Percentiles rank a stretch among this genome's conserved stretches.
Conservation (phyloP, 2,797 vertebrate species). For the Nyctalus aviator region DNA sequence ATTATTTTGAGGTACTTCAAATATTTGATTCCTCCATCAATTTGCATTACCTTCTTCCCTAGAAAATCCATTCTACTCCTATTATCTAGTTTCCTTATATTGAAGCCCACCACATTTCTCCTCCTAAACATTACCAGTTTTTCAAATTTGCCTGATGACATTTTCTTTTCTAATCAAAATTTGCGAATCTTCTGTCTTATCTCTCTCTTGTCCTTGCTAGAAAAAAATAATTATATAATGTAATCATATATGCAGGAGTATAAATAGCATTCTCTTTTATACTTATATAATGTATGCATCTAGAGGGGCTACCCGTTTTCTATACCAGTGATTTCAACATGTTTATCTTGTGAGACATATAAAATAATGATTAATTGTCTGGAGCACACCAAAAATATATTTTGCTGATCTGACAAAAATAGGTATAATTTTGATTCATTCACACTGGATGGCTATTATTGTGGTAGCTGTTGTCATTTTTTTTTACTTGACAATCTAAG, state of each 20-base stretch:
- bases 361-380: not conserved
- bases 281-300: not conserved
- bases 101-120: not conserved
- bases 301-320: not conserved
- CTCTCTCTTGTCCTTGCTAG: not conserved
- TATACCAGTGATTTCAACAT: not conserved
- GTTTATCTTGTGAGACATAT: not conserved
- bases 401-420: not conserved
- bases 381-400: not conserved
- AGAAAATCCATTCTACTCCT: not conserved
- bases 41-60: not conserved
- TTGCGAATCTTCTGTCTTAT: not conserved
- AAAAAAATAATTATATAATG: not conserved
- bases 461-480: not conserved
- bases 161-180: constrained; percentile 12
- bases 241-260: not conserved
- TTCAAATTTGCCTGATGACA: not conserved
- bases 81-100: not conserved
- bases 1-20: not conserved
- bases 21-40: not conserved
- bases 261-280: not conserved
- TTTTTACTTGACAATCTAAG: not conserved
- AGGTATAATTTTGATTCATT: not conserved
- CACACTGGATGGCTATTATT: not conserved
- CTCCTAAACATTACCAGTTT: not conserved